Percentiles rank a stretch among this genome's conserved stretches.
Conservation (phyloP, 23 tunicate genomes). For the Aplidium turbinatum region DNA sequence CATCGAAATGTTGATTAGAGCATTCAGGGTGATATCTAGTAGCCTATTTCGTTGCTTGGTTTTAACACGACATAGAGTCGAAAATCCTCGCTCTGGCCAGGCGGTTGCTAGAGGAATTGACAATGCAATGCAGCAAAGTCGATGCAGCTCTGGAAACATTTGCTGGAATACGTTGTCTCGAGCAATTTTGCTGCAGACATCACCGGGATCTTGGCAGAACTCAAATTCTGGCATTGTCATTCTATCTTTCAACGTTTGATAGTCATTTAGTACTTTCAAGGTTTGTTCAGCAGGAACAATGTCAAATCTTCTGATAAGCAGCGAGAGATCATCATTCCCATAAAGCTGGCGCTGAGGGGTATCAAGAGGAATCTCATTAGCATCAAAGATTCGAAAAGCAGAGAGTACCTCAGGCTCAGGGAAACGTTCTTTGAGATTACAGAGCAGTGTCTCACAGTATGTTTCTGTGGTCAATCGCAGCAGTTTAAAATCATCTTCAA, state of each 20-base stretch:
- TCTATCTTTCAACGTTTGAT: slow-evolving; percentile 37
- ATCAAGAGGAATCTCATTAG: slow-evolving; percentile 17
- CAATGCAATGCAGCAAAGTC: slow-evolving; percentile 52
- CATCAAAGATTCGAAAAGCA: slow-evolving; percentile 29
- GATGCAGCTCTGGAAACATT: slow-evolving; percentile 45
- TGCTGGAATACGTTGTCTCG: slow-evolving; percentile 36
- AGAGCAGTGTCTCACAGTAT: slow-evolving; percentile 28
- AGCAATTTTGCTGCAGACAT: slow-evolving; percentile 46
- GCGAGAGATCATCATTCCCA: slow-evolving; percentile 2
- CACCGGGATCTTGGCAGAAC: slow-evolving; percentile 44
- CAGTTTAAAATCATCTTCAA: slow-evolving; percentile 28
- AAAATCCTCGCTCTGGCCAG: slow-evolving; percentile 44
- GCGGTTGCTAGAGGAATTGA: slow-evolving; percentile 36
- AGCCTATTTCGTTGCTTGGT: slow-evolving; percentile 36
- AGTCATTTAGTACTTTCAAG: slow-evolving; percentile 7
- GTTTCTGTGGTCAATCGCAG: slow-evolving; percentile 9
- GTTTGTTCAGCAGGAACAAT: slow-evolving; percentile 7
- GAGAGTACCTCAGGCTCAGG: slow-evolving; percentile 8
- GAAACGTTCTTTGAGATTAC: slow-evolving; percentile 16
- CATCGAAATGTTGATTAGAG: slow-evolving; percentile 31
- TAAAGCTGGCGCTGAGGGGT: slow-evolving; percentile 2
- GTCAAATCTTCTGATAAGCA: slow-evolving; percentile 10
- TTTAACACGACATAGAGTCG: slow-evolving; percentile 37
- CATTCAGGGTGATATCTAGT: slow-evolving; percentile 38
- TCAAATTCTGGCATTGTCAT: slow-evolving; percentile 42